Evolutionary conservation across 1,140 invertebrate genomes (phyloP).

Genomic region (Camponotus vicinus): DNA sequence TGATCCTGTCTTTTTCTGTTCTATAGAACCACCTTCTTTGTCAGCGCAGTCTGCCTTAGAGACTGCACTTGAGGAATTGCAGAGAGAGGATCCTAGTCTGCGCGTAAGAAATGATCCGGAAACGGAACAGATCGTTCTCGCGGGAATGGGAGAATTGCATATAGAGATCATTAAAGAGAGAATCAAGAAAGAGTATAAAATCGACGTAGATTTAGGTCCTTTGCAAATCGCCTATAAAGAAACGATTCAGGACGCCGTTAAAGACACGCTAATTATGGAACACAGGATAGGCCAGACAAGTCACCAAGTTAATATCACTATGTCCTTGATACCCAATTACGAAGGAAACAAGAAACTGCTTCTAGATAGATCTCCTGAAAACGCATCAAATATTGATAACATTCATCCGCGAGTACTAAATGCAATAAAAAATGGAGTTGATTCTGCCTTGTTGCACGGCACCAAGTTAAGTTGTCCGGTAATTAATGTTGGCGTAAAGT

Average conservation of each 20-base stretch:
- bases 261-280: slow-evolving; percentile 87
- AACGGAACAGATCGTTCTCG: slow-evolving; percentile 95
- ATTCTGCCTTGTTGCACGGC: slow-evolving; percentile 89
- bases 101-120: slow-evolving; percentile 91
- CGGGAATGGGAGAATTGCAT: slow-evolving; percentile 98
- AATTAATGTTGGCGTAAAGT: slow-evolving; percentile 90
- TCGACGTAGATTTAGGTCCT: slow-evolving; percentile 96
- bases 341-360: slow-evolving; percentile 82
- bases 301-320: slow-evolving; percentile 87
- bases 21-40: slow-evolving; percentile 96
- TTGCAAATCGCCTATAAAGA: slow-evolving; percentile 98
- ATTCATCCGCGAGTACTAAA: slow-evolving; percentile 88
- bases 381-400: slow-evolving; percentile 88
- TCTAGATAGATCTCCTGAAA: slow-evolving; percentile 89
- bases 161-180: slow-evolving; percentile 97
- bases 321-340: slow-evolving; percentile 87
- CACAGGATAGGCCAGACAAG: slow-evolving; percentile 89
- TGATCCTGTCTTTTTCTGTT: slow-evolving; percentile 98
- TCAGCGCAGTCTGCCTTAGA: slow-evolving; percentile 93
- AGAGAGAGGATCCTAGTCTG: slow-evolving; percentile 98
- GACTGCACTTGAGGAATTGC: slow-evolving; percentile 93
- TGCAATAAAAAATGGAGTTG: slow-evolving; percentile 88
- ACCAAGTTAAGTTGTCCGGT: slow-evolving; percentile 91
- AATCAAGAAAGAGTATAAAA: slow-evolving; percentile 95
- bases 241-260: slow-evolving; percentile 87